Evolutionary conservation across 2,888 invertebrate genomes (phyloP).

Genomic region (Entomobrya proxima): DNA sequence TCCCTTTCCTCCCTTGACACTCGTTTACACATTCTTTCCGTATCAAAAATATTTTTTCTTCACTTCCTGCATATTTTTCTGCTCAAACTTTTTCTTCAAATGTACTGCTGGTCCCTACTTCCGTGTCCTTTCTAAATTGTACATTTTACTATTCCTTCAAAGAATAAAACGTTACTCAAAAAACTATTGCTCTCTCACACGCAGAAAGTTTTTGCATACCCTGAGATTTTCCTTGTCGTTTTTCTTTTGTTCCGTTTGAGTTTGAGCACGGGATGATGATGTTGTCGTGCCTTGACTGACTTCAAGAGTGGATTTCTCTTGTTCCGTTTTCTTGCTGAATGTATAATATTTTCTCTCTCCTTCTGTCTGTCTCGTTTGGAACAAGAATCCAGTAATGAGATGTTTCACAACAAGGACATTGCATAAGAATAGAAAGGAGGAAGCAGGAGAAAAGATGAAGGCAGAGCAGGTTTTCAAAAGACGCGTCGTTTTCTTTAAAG

Average conservation of each 20-base stretch:
- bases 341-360: constrained; percentile 17
- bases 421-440: constrained; percentile 15
- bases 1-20: constrained; percentile 21
- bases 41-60: constrained; percentile 36
- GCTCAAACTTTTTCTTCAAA: not conserved
- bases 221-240: constrained; percentile 46
- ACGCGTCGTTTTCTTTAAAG: constrained; percentile 22
- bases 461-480: constrained; percentile 26
- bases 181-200: not conserved
- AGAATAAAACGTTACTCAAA: not conserved
- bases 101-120: not conserved
- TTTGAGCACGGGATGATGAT: constrained; percentile 36
- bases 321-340: constrained; percentile 16
- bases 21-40: constrained; percentile 25
- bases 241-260: constrained; percentile 47
- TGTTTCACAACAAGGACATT: constrained; percentile 40
- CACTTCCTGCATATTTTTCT: constrained; percentile 52
- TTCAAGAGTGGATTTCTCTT: constrained; percentile 35
- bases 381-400: constrained; percentile 59
- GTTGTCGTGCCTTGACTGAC: constrained; percentile 54
- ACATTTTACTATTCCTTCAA: too few relatives aligned
- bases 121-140: not conserved
- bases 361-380: constrained; percentile 7
- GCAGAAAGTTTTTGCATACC: constrained; percentile 23
- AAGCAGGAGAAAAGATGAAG: not conserved